Evolutionary conservation across 2,888 invertebrate species (phyloP), one percentile per base, ranked within the genome.

Genomic region (Cancer borealis): DNA sequence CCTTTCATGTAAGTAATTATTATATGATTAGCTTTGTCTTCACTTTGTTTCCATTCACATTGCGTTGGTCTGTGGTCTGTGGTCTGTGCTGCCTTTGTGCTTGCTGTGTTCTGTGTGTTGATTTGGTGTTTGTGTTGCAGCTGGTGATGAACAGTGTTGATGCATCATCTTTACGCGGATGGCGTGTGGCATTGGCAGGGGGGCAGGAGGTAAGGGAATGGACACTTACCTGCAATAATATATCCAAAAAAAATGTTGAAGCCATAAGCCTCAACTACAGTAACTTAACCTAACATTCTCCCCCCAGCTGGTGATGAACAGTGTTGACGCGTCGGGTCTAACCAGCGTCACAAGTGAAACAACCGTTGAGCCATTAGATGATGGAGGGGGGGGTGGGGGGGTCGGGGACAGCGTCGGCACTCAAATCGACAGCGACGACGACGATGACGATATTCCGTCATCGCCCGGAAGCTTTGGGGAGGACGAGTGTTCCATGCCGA

Each of bases 371-470:
- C 91, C 94, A 5, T 90, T 94, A 14, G 94, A 92, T 49, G 94
- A 94, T 87, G 84, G 84, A 0, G 94, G 94, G 79, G 94, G 92
- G 49, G 94, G 94, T 39, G 94, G 94, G 30, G 94, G 94, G 26
- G 49, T 90, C 14, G 92, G 92, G 5, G 94, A 94, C 91, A 91
- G 79, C 26, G 91, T 94, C 0, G 84, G 39, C 39, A 91, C 92
- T 5, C 73, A 91, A 12, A 91, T 92, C 21, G 46, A 93, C 45
- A 91, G 92, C 66, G 96, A 96, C 87, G 96, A 97, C 94, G 98
- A 98, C 95, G 98, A 98, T 96, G 98, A 98, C 96, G 98, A 98
- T 96, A 98, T 98, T 95, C 98, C 98, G 94, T 98, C 98, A 94
- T 98, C 98, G 93, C 96, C 96, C 0, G 96, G 96, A 4, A 96